A percentile compares a stretch with the other conserved stretches of the same genome.
Evolutionary conservation across 2,113 vertebrate genomes (phyloP).

Genomic region (Osmerus eperlanus): DNA sequence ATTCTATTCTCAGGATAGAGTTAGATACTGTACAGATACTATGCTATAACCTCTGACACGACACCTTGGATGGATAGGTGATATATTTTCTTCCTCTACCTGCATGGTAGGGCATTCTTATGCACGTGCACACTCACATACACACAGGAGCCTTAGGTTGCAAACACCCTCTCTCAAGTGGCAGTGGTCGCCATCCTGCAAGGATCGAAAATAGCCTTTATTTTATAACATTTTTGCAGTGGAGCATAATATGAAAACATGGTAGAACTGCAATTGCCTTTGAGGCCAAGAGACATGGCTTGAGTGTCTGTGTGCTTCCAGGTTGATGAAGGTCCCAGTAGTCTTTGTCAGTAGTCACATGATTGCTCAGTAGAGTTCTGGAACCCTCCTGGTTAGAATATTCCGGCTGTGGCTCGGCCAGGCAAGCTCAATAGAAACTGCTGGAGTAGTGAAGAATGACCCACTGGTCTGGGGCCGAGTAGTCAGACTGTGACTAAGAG

Average conservation of each 20-base stretch:
- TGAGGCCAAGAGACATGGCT: constrained; percentile 31
- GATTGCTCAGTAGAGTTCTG: background rate
- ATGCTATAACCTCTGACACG: background rate
- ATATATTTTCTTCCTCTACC: background rate
- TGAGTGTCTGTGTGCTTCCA: background rate
- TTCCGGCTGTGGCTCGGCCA: background rate
- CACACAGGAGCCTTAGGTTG: no score
- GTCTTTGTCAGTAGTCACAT: background rate
- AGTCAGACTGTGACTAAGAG: no score
- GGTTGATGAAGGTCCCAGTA: constrained; percentile 27
- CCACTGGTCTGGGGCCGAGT: no score
- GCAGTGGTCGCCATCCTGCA: background rate
- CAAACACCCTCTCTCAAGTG: background rate
- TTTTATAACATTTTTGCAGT: background rate
- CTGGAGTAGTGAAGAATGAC: background rate
- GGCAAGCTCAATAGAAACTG: background rate
- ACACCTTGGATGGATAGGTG: background rate
- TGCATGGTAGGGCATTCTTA: background rate
- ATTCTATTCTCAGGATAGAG: constrained; percentile 27
- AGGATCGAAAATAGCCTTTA: background rate
- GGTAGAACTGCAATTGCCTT: background rate
- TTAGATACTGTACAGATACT: constrained; percentile 21
- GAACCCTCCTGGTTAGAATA: background rate
- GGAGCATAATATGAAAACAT: background rate
- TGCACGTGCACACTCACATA: no score